Conservation (phyloP, 2,797 vertebrate species). For the Girardinus metallicus region DNA sequence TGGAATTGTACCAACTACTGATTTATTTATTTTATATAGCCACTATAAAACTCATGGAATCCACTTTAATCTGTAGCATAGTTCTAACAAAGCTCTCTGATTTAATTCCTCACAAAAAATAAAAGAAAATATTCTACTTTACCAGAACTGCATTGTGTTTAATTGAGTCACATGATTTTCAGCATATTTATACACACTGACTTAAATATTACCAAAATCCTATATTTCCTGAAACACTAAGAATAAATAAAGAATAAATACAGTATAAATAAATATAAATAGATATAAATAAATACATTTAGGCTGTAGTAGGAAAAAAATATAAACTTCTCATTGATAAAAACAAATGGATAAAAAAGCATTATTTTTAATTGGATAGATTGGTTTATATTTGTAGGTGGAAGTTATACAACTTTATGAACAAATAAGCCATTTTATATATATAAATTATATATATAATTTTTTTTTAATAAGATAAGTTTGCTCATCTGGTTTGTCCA, state of each 20-base stretch:
- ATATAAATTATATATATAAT: no score
- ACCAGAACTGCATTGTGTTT: neutral
- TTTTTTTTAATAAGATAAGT: neutral
- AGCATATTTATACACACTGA: neutral
- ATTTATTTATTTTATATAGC: neutral
- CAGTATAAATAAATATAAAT: neutral
- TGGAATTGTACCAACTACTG: neutral
- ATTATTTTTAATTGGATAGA: neutral
- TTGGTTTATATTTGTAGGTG: neutral
- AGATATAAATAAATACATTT: no score
- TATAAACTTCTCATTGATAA: neutral
- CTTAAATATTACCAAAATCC: neutral
- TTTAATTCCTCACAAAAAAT: neutral
- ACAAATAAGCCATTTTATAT: no score
- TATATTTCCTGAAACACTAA: neutral
- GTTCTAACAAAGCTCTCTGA: neutral
- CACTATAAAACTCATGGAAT: neutral
- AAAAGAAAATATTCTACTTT: neutral
- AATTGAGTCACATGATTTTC: neutral
- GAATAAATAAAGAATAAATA: no score
- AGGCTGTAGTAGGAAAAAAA: neutral
- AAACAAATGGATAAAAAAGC: neutral
- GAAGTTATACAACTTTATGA: neutral
- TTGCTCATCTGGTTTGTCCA: neutral
- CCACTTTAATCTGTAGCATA: neutral